A percentile compares a stretch with the other conserved stretches of the same genome.
Conservation (phyloP, 2,797 vertebrate genomes). For the Gadopsis bispinosus region DNA sequence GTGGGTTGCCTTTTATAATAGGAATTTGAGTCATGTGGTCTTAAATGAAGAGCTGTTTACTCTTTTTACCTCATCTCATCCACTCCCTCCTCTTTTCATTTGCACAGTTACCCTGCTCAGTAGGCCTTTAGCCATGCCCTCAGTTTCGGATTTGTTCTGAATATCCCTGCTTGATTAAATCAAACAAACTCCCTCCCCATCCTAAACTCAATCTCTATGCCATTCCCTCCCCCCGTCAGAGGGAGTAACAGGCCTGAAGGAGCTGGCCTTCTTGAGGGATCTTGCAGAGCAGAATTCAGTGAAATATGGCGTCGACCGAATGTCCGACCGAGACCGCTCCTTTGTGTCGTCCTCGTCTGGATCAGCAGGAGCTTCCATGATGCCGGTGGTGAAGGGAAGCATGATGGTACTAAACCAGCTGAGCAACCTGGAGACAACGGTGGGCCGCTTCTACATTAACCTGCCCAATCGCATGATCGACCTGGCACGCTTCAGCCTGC, state of each 20-base stretch:
- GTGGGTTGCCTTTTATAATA: constrained; percentile 20
- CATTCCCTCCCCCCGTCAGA: constrained; percentile 78
- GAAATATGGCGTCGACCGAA: constrained; percentile 92
- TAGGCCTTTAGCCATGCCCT: constrained; percentile 8
- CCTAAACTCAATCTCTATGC: background rate
- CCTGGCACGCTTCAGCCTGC: constrained; percentile 94
- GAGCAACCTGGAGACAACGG: constrained; percentile 97
- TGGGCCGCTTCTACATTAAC: constrained; percentile 98
- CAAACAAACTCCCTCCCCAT: constrained; percentile 7
- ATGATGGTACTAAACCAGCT: constrained; percentile 99
- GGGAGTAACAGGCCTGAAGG: constrained; percentile 96
- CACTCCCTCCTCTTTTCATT: constrained; percentile 39
- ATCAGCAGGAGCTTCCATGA: constrained; percentile 55
- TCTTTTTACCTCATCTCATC: constrained; percentile 32
- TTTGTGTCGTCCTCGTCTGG: constrained; percentile 30
- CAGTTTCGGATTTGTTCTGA: constrained; percentile 35
- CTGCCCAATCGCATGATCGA: constrained; percentile 98
- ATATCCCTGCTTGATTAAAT: constrained; percentile 39
- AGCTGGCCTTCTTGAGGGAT: constrained; percentile 95
- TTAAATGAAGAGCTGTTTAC: constrained; percentile 36
- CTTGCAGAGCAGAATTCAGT: constrained; percentile 95
- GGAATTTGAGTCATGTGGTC: constrained; percentile 40
- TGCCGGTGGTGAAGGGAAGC: constrained; percentile 94
- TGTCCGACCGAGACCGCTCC: constrained; percentile 81
- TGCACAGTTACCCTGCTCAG: constrained; percentile 29